phyloP scores from a whole-genome alignment of 2,797 vertebrate genomes.

The Platyrinchus mystaceus region DNA sequence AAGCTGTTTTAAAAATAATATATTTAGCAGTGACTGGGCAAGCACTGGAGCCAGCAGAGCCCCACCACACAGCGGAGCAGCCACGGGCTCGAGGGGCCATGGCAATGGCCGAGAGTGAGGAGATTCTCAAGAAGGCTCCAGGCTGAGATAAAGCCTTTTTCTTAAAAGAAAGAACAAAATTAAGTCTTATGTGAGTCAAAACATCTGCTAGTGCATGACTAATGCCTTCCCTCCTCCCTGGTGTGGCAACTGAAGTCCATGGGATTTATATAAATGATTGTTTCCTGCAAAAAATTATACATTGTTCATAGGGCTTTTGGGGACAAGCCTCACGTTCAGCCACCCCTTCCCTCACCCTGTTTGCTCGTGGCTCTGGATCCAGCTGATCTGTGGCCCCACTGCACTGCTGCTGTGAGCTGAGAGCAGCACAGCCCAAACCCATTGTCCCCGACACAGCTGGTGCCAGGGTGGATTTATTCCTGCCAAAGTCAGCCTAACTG shows the following conservation, averaged over 20 bases:
- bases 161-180: neutral
- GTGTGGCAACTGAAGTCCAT: neutral
- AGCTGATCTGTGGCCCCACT: neutral
- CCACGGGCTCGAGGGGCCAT: rapidly evolving
- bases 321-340: neutral
- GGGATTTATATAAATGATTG: neutral
- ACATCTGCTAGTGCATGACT: slow-evolving; percentile 4
- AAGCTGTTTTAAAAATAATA: neutral
- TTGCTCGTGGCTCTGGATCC: neutral
- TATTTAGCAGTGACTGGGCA: neutral
- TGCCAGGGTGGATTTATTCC: neutral
- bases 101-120: neutral
- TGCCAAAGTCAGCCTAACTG: neutral
- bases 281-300: neutral
- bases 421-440: neutral
- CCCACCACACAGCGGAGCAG: neutral
- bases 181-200: neutral
- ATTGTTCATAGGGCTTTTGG: neutral
- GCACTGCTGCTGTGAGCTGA: rapidly evolving
- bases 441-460: rapidly evolving
- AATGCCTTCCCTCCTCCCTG: neutral
- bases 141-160: neutral
- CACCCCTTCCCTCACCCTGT: rapidly evolving
- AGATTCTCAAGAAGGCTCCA: neutral
- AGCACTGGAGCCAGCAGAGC: neutral